Evolutionary conservation across 2,888 invertebrate genomes (phyloP).

Genomic region (Aphidoletes aphidimyza): DNA sequence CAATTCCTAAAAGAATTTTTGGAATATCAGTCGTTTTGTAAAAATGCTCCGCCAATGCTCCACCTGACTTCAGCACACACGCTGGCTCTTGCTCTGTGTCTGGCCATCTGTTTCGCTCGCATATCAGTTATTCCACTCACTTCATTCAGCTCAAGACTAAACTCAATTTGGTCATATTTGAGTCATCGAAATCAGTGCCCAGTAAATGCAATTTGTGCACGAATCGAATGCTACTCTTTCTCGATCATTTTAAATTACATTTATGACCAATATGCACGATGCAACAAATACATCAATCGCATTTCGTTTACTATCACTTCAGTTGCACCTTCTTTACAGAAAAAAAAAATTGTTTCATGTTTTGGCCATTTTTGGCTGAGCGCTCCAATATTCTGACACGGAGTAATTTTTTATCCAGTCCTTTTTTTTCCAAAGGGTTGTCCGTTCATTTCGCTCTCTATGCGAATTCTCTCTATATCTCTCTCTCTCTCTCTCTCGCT

Average conservation of each 20-base stretch:
- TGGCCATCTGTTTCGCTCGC: background rate
- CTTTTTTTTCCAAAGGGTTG: background rate
- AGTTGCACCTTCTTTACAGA: background rate
- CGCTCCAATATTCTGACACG: background rate
- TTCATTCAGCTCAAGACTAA: constrained; percentile 18
- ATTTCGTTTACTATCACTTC: background rate
- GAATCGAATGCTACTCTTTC: constrained; percentile 3
- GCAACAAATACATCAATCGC: constrained; percentile 43
- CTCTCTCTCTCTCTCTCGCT: no score
- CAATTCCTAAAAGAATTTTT: background rate
- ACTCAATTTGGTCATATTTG: constrained; percentile 40
- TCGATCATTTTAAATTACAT: constrained; percentile 44
- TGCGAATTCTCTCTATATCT: no score
- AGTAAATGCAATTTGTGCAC: constrained; percentile 45
- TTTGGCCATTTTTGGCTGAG: background rate
- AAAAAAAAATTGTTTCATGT: background rate
- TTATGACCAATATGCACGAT: constrained; percentile 51
- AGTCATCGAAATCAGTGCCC: constrained; percentile 41
- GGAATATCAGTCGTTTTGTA: constrained; percentile 20
- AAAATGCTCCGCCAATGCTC: background rate
- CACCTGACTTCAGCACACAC: background rate
- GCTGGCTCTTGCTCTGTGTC: background rate
- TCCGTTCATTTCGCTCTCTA: background rate
- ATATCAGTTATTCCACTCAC: constrained; percentile 34
- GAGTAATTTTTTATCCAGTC: background rate